Evolutionary conservation across 2,888 invertebrate genomes (phyloP), one percentile per base, ranked within the genome.

Genomic region (Cepaea hortensis): DNA sequence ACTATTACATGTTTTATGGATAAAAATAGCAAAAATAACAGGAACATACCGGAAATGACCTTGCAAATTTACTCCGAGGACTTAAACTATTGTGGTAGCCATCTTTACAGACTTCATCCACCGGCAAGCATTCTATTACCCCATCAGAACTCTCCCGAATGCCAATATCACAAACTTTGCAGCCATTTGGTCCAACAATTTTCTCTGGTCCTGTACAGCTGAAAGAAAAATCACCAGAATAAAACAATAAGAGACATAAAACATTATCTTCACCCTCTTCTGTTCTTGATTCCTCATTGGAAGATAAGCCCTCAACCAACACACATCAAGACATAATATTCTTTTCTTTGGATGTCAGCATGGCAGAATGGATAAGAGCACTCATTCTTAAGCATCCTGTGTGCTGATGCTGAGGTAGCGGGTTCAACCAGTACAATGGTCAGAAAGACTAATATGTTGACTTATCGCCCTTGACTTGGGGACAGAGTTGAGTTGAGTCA

Each of bases 171-270:
- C 99, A 99, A 5, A 97, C 97, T 90, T 97, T 97, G 93, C 99
- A 99, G 2, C 98, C 99, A 13, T 96, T 96, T 0, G 95, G 95
- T 0, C 97, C 97, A 6, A 99, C 96, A 6, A 96, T 97, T 91
- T 97, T 97, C 20, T 95, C 96, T 0, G 98, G 97, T 0, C 99
- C 99, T 0, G 96, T 96, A 94, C 99, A 99, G 35, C 98, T 98
- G 89, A 18, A 91, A 87, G 23, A 20, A 35, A n/a, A 84, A 80
- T 11, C 3, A n/a, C n/a, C 55, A 62, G 55, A 55, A 76, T n/a
- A 76, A 76, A 76, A 18, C 35, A 35, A 9, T 73, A 35, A 35
- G 0, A 73, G 35, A 73, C 4, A 11, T 73, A 20, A 73, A 20
- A 73, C 3, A 46, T 3, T 46, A 73, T 6, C 35, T 6, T 18